Conservation (phyloP, 2,113 vertebrate species). For the Puma concolor region DNA sequence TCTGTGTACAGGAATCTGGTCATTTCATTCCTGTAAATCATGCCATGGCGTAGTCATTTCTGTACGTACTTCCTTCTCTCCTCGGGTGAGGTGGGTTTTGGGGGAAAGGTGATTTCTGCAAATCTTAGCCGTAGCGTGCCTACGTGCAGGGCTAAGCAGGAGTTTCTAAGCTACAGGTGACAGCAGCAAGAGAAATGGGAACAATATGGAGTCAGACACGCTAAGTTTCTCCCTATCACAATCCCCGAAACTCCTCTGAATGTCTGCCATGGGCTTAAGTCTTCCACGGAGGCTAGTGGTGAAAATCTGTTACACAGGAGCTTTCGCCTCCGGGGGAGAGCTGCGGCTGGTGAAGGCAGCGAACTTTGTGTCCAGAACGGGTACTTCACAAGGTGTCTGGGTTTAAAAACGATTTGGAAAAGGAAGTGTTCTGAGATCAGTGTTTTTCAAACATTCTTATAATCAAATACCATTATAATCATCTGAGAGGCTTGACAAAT, state of each 20-base stretch:
- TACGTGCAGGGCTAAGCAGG: not conserved
- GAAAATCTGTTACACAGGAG: not conserved
- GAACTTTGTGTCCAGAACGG: no score
- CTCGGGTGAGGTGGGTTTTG: not conserved
- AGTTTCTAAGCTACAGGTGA: not conserved
- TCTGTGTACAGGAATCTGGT: not conserved
- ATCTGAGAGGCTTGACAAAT: not conserved
- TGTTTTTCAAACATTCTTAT: not conserved
- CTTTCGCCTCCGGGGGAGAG: not conserved
- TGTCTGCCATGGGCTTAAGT: not conserved
- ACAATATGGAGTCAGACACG: not conserved
- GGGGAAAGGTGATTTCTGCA: not conserved
- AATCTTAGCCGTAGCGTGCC: not conserved
- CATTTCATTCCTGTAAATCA: not conserved
- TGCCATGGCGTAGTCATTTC: not conserved
- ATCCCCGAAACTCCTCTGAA: not conserved
- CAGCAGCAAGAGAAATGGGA: not conserved
- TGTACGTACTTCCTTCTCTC: not conserved
- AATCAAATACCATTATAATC: not conserved
- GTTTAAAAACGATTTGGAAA: not conserved
- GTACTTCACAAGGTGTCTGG: not conserved
- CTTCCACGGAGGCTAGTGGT: not conserved
- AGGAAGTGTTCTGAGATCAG: not conserved
- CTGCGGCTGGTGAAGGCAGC: not conserved
- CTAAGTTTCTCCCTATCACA: not conserved